These are phyloP conservation scores for Brachionus rubens DNA, from an alignment of 1,140 invertebrate genomes.

Conservation along the genomic window DNA sequence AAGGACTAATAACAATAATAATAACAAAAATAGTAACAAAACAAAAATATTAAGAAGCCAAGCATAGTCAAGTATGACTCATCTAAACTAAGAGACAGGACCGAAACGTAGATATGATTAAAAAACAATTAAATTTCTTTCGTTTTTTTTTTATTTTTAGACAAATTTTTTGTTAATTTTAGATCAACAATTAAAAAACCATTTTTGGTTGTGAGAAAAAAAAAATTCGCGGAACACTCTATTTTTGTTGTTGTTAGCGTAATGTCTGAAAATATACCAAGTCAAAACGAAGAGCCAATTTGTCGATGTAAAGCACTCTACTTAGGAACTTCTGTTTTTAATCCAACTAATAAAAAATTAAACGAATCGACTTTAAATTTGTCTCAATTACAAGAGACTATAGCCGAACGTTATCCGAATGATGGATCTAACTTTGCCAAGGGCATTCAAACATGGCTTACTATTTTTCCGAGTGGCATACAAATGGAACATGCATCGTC, in stretches of 20 bases:
- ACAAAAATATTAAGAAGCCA: slow-evolving; percentile 2
- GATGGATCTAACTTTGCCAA: slow-evolving; percentile 40
- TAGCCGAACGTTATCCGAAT: slow-evolving; percentile 21
- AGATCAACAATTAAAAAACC: background rate
- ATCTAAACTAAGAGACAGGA: background rate
- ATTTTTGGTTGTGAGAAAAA: too few species aligned
- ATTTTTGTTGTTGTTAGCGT: background rate
- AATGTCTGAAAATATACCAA: slow-evolving; percentile 12
- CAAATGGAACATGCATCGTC: slow-evolving; percentile 34
- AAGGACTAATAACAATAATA: background rate
- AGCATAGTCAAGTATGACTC: background rate
- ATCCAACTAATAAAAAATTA: slow-evolving; percentile 20
- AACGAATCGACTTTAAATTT: slow-evolving; percentile 30
- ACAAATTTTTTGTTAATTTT: slow-evolving; percentile 4
- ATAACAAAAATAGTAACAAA: slow-evolving; percentile 1
- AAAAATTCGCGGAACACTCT: too few species aligned
- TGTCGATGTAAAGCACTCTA: slow-evolving; percentile 31
- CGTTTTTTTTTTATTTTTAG: too few species aligned
- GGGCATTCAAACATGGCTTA: slow-evolving; percentile 39
- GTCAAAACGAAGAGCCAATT: slow-evolving; percentile 28
- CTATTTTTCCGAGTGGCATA: slow-evolving; percentile 30
- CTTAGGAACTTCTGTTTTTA: slow-evolving; percentile 37
- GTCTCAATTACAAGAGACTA: slow-evolving; percentile 22
- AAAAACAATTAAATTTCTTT: too few species aligned
- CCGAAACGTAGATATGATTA: background rate